These are phyloP conservation scores for Ibidorhyncha struthersii DNA, from an alignment of 2,113 vertebrate species.

Conservation along the genomic window DNA sequence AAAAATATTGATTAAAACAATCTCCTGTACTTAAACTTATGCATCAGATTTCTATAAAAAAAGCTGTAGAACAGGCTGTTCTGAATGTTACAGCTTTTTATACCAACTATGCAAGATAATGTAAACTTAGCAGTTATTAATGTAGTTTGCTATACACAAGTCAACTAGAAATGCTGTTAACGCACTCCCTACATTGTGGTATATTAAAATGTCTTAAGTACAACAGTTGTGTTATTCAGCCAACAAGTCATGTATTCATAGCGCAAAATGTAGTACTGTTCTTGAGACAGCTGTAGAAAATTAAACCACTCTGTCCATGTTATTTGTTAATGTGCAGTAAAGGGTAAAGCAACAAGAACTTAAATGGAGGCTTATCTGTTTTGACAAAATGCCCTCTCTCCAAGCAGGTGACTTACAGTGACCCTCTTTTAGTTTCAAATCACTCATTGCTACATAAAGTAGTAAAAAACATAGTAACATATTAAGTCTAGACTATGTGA, in stretches of 20 bases:
- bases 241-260: neutral
- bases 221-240: neutral
- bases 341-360: neutral
- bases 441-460: neutral
- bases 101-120: neutral
- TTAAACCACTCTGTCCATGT: neutral
- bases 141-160: neutral
- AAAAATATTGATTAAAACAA: neutral
- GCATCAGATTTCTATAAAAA: neutral
- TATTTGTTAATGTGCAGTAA: neutral
- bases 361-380: neutral
- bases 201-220: neutral
- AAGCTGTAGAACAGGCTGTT: neutral
- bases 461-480: neutral
- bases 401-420: neutral
- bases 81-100: neutral
- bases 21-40: neutral
- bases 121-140: neutral
- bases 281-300: neutral
- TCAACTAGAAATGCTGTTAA: neutral
- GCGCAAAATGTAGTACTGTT: neutral
- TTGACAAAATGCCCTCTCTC: neutral
- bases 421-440: neutral
- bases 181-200: rapidly evolving
- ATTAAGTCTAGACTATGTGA: neutral